Conservation (phyloP, 2,888 invertebrate genomes). For the Scaptomyza parva region DNA sequence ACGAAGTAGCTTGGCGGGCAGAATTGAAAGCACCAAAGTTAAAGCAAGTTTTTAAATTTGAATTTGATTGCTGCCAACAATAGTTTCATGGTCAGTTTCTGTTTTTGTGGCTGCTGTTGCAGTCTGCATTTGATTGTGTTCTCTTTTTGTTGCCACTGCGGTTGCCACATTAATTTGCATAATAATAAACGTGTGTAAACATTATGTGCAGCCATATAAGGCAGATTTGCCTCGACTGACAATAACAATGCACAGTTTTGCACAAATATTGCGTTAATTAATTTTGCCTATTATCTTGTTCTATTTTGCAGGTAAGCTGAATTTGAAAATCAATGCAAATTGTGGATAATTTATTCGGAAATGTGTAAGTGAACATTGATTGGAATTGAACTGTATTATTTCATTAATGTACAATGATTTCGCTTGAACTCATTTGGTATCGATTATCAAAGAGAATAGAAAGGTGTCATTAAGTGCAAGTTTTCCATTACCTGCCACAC, state of each 20-base stretch:
- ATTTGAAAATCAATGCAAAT: slow-evolving; percentile 2
- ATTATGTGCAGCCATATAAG: slow-evolving; percentile 22
- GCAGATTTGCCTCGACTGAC: slow-evolving; percentile 19
- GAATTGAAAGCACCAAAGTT: slow-evolving; percentile 49
- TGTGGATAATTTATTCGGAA: not conserved
- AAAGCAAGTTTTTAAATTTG: slow-evolving; percentile 34
- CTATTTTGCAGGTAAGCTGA: slow-evolving; percentile 50
- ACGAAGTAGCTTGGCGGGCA: slow-evolving; percentile 20
- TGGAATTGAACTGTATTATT: not conserved
- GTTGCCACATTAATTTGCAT: slow-evolving; percentile 62
- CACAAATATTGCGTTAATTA: slow-evolving; percentile 41
- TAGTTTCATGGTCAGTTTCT: slow-evolving; percentile 66
- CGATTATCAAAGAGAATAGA: not conserved
- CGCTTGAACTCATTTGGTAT: not conserved
- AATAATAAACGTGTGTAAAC: slow-evolving; percentile 40
- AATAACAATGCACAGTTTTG: slow-evolving; percentile 18
- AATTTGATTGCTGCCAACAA: slow-evolving; percentile 62
- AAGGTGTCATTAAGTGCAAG: slow-evolving; percentile 1
- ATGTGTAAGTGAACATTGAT: not conserved
- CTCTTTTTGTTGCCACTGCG: slow-evolving; percentile 15
- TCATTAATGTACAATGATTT: not conserved
- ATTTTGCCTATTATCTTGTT: slow-evolving; percentile 12
- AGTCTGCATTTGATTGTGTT: slow-evolving; percentile 15
- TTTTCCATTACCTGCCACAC: slow-evolving; percentile 14
- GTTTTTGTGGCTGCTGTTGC: slow-evolving; percentile 11